phyloP scores from a whole-genome alignment of 1,140 invertebrate genomes.

The Leptonema lineaticorne region DNA sequence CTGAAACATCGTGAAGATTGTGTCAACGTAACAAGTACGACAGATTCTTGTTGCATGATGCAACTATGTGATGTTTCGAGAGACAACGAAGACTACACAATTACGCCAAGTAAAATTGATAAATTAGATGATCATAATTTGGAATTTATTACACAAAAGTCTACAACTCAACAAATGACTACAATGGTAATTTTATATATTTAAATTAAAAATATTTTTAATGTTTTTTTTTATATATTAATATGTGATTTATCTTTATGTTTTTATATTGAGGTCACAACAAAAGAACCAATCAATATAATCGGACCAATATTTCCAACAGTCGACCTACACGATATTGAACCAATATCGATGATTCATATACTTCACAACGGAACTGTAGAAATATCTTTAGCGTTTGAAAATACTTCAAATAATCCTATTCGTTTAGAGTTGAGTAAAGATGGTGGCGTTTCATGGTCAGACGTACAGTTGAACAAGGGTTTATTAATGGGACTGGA shows the following conservation, averaged over 20 bases:
- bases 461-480: constrained; percentile 48
- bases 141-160: constrained; percentile 17
- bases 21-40: constrained; percentile 70
- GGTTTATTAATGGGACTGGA: constrained; percentile 50
- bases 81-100: constrained; percentile 62
- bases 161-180: background rate
- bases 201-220: background rate
- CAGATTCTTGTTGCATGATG: constrained; percentile 80
- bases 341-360: constrained; percentile 53
- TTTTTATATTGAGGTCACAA: constrained; percentile 33
- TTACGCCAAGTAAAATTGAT: constrained; percentile 26
- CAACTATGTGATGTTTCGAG: constrained; percentile 79
- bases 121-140: constrained; percentile 11
- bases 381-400: constrained; percentile 51
- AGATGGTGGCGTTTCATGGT: constrained; percentile 49
- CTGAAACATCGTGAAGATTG: constrained; percentile 65
- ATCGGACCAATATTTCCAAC: background rate
- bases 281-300: constrained; percentile 14
- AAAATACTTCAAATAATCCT: constrained; percentile 48
- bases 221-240: background rate
- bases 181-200: background rate
- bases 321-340: constrained; percentile 30
- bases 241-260: background rate
- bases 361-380: constrained; percentile 53
- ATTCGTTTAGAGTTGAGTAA: constrained; percentile 51